These are phyloP conservation scores for Osedax frankpressi DNA, from an alignment of 2,888 invertebrate genomes.

Conservation along the genomic window DNA sequence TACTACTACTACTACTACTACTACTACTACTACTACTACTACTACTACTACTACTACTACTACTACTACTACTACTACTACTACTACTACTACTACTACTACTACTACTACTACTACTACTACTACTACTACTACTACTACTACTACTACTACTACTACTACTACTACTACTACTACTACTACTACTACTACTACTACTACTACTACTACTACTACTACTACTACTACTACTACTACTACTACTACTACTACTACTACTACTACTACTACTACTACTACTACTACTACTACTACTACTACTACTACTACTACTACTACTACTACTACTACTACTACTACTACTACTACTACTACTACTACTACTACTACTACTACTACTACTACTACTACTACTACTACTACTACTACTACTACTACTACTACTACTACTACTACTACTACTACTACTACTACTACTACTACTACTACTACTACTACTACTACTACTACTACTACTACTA, in stretches of 20 bases:
- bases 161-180: neutral
- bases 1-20: neutral
- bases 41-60: neutral
- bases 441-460: too few species aligned
- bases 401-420: too few species aligned
- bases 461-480: too few species aligned
- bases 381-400: too few species aligned
- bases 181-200: neutral
- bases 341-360: neutral
- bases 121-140: neutral
- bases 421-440: too few species aligned
- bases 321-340: neutral
- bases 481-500: too few species aligned
- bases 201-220: neutral
- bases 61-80: slow-evolving; percentile 23
- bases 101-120: neutral
- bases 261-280: neutral
- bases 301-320: neutral
- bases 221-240: neutral
- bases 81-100: neutral
- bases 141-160: neutral
- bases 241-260: neutral
- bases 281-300: neutral
- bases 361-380: neutral
- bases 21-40: neutral